Evolutionary conservation across 2,797 vertebrate genomes (phyloP), one percentile per base, ranked within the genome.

Genomic region (Aratinga solstitialis): DNA sequence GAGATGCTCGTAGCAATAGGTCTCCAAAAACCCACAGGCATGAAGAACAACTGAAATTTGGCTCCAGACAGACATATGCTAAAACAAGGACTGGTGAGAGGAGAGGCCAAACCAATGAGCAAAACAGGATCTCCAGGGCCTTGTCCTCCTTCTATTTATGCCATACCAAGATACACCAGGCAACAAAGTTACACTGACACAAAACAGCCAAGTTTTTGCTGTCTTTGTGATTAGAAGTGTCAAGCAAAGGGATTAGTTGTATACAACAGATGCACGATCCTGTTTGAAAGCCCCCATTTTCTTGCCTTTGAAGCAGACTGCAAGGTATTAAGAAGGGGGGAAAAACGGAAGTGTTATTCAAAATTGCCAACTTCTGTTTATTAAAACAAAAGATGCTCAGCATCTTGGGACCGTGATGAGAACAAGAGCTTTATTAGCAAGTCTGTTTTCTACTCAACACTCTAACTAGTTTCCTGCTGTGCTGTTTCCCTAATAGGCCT

Each of bases 351-450:
- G 30, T 4, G 24, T 53, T 27, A 83, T 68, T 79, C 68, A 26
- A 68, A 73, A 50, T 27, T 56, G 63, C 43, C 63, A 26, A 36
- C 40, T 83, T 50, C 19, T 80, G 36, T 89, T 89, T 84, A 72
- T 86, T 59, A 65, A 84, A 91, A 69, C 69, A 65, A 68, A 93
- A 86, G 79, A 17, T 5, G 36, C n/a, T 83, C 43, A 32, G 73
- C 23, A 34, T 66, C 72, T 82, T 22, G 56, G 87, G 87, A 56
- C 26, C 19, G 42, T 51, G 89, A 83, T 30, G 85, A 89, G 93
- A 87, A 91, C 45, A 50, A 84, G 50, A 79, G 84, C 81, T 87
- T 94, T 87, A 84, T 91, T 89, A 91, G 84, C 78, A 81, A 81
- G 82, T 27, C 90, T 91, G 13, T 73, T 91, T 91, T 68, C 68